phyloP scores from a whole-genome alignment of 2,113 vertebrate species.

The Cottus gobio region DNA sequence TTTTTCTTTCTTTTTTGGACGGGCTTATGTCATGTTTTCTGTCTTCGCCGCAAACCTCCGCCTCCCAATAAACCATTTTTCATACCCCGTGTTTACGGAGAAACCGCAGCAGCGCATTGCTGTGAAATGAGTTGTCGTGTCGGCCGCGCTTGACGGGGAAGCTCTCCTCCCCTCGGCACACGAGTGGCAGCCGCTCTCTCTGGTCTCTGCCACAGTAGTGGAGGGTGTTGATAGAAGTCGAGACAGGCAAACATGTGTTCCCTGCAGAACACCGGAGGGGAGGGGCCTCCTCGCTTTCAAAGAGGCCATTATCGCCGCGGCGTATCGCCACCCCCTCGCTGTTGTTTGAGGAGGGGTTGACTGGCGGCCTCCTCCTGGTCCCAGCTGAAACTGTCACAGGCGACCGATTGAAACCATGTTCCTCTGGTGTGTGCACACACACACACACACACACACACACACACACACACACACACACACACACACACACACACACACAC shows the following conservation, averaged over 20 bases:
- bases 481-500: conserved; percentile 33
- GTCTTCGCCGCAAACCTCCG: conserved; percentile 55
- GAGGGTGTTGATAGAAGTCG: conserved; percentile 77
- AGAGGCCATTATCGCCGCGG: conserved; percentile 62
- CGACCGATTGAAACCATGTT: conserved; percentile 61
- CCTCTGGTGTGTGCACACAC: conserved; percentile 23
- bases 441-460: conserved; percentile 36
- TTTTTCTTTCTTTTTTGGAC: conserved; percentile 32
- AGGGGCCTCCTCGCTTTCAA: conserved; percentile 52
- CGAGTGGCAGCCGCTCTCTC: conserved; percentile 54
- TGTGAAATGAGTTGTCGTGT: conserved; percentile 74
- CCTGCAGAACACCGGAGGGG: conserved; percentile 67
- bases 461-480: conserved; percentile 28
- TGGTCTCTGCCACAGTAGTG: conserved; percentile 70
- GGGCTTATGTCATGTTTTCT: conserved; percentile 61
- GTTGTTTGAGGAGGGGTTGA: conserved; percentile 68
- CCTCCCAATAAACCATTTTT: conserved; percentile 61
- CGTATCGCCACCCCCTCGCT: conserved; percentile 44
- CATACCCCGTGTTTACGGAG: conserved; percentile 61
- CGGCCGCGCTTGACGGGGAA: conserved; percentile 51
- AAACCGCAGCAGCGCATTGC: conserved; percentile 69
- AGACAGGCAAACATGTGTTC: conserved; percentile 80
- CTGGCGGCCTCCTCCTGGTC: conserved; percentile 52
- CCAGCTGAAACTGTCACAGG: conserved; percentile 71
- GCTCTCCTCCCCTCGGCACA: conserved; percentile 45